phyloP scores from a whole-genome alignment of 1,140 invertebrate genomes.

The Oscheius sp. region DNA sequence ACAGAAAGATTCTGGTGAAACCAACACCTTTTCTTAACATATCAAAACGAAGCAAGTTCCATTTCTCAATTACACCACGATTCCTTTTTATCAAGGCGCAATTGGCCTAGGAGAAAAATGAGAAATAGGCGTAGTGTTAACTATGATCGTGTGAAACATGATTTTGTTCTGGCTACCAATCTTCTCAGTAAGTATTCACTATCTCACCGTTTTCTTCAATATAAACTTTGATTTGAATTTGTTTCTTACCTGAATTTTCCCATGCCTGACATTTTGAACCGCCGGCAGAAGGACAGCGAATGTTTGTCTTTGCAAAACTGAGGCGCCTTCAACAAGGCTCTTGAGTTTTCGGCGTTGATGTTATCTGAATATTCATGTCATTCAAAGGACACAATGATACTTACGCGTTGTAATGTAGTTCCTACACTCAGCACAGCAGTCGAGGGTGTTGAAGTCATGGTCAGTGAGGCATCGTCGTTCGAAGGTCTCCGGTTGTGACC shows the following conservation, averaged over 20 bases:
- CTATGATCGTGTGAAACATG: neutral
- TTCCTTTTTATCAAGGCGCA: too few species aligned
- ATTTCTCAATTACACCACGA: too few species aligned
- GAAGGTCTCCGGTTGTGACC: conserved; percentile 36
- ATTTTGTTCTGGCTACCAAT: neutral
- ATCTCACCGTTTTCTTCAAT: neutral
- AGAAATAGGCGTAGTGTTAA: too few species aligned
- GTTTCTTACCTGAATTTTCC: conserved; percentile 36
- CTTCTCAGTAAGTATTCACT: neutral
- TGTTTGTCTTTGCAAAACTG: conserved; percentile 42
- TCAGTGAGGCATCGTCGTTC: conserved; percentile 40
- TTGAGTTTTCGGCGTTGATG: conserved; percentile 41
- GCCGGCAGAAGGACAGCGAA: conserved; percentile 38
- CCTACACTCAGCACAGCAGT: conserved; percentile 45
- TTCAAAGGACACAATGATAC: neutral
- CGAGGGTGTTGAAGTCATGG: conserved; percentile 41
- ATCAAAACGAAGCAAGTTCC: too few species aligned
- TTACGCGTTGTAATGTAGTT: conserved; percentile 39
- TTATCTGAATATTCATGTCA: conserved; percentile 35
- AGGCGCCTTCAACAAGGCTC: conserved; percentile 39
- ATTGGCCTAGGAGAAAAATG: too few species aligned
- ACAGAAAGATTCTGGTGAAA: too few species aligned
- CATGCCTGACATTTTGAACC: conserved; percentile 41
- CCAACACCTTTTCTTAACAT: too few species aligned
- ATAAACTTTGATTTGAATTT: neutral